Percentiles rank a stretch among this genome's conserved stretches.
Evolutionary conservation across 2,888 invertebrate genomes (phyloP).

Genomic region (Scaptomyza caliginosa): DNA sequence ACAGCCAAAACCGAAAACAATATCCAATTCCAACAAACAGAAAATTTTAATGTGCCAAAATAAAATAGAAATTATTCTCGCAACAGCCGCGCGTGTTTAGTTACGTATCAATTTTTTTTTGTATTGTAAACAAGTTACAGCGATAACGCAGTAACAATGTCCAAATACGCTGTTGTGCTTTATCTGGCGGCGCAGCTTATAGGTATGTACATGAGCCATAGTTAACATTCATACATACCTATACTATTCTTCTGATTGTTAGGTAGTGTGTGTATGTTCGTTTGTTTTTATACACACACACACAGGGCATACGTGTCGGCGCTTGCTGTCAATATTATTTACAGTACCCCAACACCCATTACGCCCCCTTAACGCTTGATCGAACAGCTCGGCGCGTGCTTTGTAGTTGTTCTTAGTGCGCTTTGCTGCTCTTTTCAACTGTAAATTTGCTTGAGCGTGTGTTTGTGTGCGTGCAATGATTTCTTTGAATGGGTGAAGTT

Average conservation of each 20-base stretch:
- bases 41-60: slow-evolving; percentile 56
- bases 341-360: slow-evolving; percentile 13
- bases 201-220: slow-evolving; percentile 56
- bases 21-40: slow-evolving; percentile 17
- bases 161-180: slow-evolving; percentile 57
- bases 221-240: slow-evolving; percentile 15
- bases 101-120: slow-evolving; percentile 59
- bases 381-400: slow-evolving; percentile 27
- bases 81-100: slow-evolving; percentile 34
- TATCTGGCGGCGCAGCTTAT: slow-evolving; percentile 65
- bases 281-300: slow-evolving; percentile 5
- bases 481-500: slow-evolving; percentile 70
- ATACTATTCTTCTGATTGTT: slow-evolving; percentile 4
- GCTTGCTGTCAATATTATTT: slow-evolving; percentile 49
- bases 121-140: slow-evolving; percentile 59
- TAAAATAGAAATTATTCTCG: slow-evolving; percentile 27
- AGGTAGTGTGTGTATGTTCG: neutral
- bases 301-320: slow-evolving; percentile 14
- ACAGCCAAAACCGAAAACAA: slow-evolving; percentile 20
- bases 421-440: slow-evolving; percentile 29
- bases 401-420: slow-evolving; percentile 34
- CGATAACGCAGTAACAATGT: slow-evolving; percentile 59
- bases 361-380: slow-evolving; percentile 21
- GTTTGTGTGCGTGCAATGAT: slow-evolving; percentile 42
- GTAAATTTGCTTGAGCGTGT: slow-evolving; percentile 1